These are phyloP conservation scores for Danaus melanippus DNA, from an alignment of 1,140 invertebrate genomes.

Conservation along the genomic window DNA sequence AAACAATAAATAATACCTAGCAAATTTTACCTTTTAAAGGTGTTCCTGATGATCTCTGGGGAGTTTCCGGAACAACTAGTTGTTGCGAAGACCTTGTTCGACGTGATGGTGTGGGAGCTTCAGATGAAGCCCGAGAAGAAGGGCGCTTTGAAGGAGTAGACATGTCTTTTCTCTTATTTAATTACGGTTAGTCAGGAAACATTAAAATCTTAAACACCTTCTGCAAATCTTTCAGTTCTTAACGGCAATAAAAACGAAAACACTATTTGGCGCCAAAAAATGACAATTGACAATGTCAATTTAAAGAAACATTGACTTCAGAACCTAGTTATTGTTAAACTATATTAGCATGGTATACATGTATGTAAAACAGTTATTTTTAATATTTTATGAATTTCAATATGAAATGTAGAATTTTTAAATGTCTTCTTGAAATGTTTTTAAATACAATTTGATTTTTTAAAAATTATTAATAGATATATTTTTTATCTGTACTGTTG, in stretches of 20 bases:
- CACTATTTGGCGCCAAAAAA: slow-evolving; percentile 36
- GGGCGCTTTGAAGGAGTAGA: slow-evolving; percentile 61
- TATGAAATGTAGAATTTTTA: too few relatives aligned
- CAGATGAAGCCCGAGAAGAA: slow-evolving; percentile 52
- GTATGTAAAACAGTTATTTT: too few relatives aligned
- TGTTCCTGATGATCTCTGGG: slow-evolving; percentile 52
- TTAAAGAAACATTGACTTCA: too few relatives aligned
- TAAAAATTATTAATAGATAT: too few relatives aligned
- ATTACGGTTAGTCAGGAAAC: slow-evolving; percentile 1
- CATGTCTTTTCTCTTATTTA: slow-evolving; percentile 32
- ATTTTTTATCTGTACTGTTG: slow-evolving; percentile 34
- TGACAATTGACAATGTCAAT: slow-evolving; percentile 10
- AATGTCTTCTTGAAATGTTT: too few relatives aligned
- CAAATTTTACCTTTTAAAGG: slow-evolving; percentile 46
- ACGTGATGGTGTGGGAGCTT: slow-evolving; percentile 52
- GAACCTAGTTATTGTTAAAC: too few relatives aligned
- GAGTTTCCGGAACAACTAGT: slow-evolving; percentile 60
- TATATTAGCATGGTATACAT: too few relatives aligned
- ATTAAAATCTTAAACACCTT: slow-evolving; percentile 1
- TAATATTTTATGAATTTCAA: too few relatives aligned
- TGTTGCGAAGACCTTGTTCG: slow-evolving; percentile 58
- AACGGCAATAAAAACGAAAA: neutral
- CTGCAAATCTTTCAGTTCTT: neutral
- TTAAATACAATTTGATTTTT: too few relatives aligned
- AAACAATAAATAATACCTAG: neutral